Evolutionary conservation across 2,888 invertebrate genomes (phyloP), one percentile per base, ranked within the genome.

Genomic region (Tipula vernalis): DNA sequence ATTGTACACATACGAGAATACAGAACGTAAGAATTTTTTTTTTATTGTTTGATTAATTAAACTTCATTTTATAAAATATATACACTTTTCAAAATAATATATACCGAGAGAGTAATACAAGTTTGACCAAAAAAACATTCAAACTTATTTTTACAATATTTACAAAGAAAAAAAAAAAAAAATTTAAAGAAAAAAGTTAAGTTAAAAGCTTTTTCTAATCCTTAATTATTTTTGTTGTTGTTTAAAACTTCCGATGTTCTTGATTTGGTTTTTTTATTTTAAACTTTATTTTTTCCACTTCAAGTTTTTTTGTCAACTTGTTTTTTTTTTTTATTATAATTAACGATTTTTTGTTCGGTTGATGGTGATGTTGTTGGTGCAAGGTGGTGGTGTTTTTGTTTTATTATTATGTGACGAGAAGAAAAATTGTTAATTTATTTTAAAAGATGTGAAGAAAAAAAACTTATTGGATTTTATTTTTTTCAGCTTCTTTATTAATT

Each of bases 261-360:
- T 71, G 71, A 71, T 71, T 71, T 71, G 71, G 10, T 71, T 28
- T 71, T n/a, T 71, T 57, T 28, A 28, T 57, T 57, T 71, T 71
- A 71, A 51, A 71, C 71, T 71, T 71, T 71, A 71, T 71, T 71
- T 71, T 71, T 71, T 71, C 71, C 71, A 71, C 71, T 71, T 71
- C 71, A 71, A 71, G 71, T 71, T 71, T 51, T n/a, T 71, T 71
- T 71, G 71, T 71, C 71, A 71, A 71, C 71, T 71, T 71, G n/a
- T 57, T 57, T 28, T 28, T 28, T 57, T 57, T 57, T 71, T 71
- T 71, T 71, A 71, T 71, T 71, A 71, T 71, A 71, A 71, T 71
- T 71, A 71, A 71, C 71, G 71, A 71, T 71, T 71, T 71, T 71
- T 71, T 28, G 28, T 28, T 28, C 28, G 28, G 28, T 28, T 28